Base-by-base conservation (phyloP, 2,888 invertebrate genomes). In the Agonopterix heracliana region DNA sequence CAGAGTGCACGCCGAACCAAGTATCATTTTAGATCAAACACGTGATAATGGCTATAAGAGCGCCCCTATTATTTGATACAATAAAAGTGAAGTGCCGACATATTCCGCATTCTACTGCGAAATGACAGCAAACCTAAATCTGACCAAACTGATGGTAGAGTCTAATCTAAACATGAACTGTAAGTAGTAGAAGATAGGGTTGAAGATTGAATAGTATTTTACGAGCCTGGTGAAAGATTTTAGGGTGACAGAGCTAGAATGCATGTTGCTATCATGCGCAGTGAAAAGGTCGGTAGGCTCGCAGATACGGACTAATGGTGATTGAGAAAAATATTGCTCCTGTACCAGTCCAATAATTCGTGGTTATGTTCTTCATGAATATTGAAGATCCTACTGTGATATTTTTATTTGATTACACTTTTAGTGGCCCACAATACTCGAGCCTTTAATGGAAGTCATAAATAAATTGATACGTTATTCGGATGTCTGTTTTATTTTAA, bases 11-110 rank as follows among this genome's bases (percentile, higher is more conserved):
- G 65, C 72, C 67, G 68, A 68, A 73, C 74, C 76, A 78, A 86
- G 86, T 86, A 86, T 86, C 87, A 82, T 86, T 88, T 86, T 84
- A 88, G 87, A 88, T 88, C 85, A 86, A 85, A 88, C 88, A 88
- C 88, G 85, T 84, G 88, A 88, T 88, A 87, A 88, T 83, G 68
- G 81, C 79, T 76, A 80, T 85, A 85, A 87, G 87, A 86, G 86
- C 79, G 80, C 88, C 87, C 87, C 86, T 87, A 88, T 87, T 87
- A 87, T 88, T 88, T 79, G 85, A 85, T 87, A 88, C 87, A 88
- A 88, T 88, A 87, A 88, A 88, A 88, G 79, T 84, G 84, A 88
- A 88, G 87, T 88, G 85, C 83, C 83, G 83, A 86, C 86, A 87
- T 88, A 87, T 86, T 87, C 81, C 76, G 81, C 79, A 84, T 87